Base-by-base conservation (phyloP, 2,888 invertebrate genomes). In the Nemurella pictetii region DNA sequence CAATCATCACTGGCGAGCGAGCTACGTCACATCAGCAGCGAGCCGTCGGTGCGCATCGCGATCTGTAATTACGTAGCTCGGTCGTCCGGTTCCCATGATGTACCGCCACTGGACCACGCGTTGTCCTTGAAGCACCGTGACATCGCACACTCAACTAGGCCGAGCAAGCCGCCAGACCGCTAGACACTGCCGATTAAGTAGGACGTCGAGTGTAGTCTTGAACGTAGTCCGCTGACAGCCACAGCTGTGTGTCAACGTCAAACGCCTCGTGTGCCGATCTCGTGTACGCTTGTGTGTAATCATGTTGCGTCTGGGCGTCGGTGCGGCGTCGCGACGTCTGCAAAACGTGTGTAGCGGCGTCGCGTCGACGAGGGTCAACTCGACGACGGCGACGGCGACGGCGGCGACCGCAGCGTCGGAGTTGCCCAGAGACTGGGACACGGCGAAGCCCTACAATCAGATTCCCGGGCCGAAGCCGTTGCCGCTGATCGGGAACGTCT, bases 391-490 rank as follows among this genome's bases (percentile, higher is more conserved):
- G 0, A 29, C 15, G 80, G 25, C 26, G 80, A 25, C 81, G 20
- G 29, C 55, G 2, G 26, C 74, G 78, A 12, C 27, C 25, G 80
- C 80, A 0, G 72, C 27, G 36, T n/a, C 30, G 80, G 30, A 72
- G 1, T 74, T n/a, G 26, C 74, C 83, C 28, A 80, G 78, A 26
- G 86, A 86, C 55, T 88, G 87, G 87, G 86, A 87, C 9, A 85
- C 32, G n/a, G 87, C 87, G 4, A 90, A 89, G 83, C 87, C 90
- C 82, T 91, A 89, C 89, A 88, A 88, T 73, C 91, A 92, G 0
- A 91, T 92, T 0, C 92, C 92, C 0, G 92, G 92, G 0, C 92
- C 92, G 0, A 88, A 90, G 3, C 87, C 90, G 0, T 84, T 91
- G 25, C 91, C 92, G 0, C 73, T 92, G 4, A 88, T 92, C 75